Evolutionary conservation across 2,797 vertebrate species (phyloP).

Genomic region (Aratinga solstitialis): DNA sequence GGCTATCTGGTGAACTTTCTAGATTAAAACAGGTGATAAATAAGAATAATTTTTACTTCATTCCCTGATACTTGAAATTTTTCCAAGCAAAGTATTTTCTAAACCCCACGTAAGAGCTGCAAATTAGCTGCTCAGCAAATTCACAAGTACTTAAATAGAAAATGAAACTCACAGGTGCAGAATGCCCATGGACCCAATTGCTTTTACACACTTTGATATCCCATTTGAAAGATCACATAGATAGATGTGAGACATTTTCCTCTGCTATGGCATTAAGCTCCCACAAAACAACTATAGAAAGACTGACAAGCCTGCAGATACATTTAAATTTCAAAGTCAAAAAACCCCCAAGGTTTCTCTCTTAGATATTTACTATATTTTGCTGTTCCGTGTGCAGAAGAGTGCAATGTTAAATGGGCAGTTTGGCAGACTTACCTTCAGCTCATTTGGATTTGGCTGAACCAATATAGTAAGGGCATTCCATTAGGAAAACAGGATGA

Average conservation of each 20-base stretch:
- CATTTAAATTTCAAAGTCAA: not conserved
- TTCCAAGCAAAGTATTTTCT: not conserved
- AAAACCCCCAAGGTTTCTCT: not conserved
- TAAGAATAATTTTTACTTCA: not conserved
- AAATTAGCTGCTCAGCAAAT: not conserved
- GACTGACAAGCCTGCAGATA: not conserved
- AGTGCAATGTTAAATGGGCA: not conserved
- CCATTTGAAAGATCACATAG: not conserved
- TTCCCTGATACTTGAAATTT: not conserved
- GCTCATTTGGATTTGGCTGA: not conserved
- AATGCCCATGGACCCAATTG: not conserved
- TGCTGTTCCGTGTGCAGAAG: not conserved
- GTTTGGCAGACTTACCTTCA: not conserved
- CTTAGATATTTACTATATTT: not conserved
- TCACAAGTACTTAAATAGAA: not conserved
- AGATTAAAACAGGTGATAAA: not conserved
- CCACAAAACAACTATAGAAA: not conserved
- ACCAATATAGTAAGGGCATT: not conserved
- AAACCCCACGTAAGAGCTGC: not conserved
- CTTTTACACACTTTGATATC: not conserved
- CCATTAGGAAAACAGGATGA: slow-evolving; percentile 3
- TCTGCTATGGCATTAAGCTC: not conserved
- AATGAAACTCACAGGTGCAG: not conserved
- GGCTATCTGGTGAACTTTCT: slow-evolving; percentile 29
- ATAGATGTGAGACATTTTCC: not conserved